These are phyloP conservation scores for Delia radicum DNA, from an alignment of 1,140 invertebrate species.

Conservation along the genomic window DNA sequence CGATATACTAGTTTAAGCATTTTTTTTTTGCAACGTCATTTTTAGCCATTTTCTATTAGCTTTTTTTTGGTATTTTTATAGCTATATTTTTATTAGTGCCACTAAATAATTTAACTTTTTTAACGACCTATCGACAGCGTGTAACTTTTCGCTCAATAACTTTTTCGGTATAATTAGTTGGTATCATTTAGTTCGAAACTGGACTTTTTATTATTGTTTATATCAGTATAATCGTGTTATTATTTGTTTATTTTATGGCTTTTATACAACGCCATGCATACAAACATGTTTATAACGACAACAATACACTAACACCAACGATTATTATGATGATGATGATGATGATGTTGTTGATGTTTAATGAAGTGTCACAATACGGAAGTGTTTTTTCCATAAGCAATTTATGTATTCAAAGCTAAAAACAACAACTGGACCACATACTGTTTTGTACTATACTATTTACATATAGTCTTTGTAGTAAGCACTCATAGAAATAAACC, in stretches of 20 bases:
- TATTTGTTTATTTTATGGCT: background rate
- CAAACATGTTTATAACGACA: background rate
- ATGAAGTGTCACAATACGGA: slow-evolving; percentile 15
- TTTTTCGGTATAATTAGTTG: background rate
- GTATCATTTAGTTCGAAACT: background rate
- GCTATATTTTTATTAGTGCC: too few relatives aligned
- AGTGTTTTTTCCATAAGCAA: slow-evolving; percentile 1
- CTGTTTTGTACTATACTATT: too few relatives aligned
- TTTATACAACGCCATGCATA: background rate
- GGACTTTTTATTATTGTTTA: background rate
- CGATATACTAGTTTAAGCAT: too few relatives aligned
- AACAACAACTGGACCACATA: background rate
- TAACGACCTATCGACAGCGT: too few relatives aligned
- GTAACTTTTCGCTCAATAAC: too few relatives aligned
- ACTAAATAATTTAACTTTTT: too few relatives aligned
- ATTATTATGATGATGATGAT: background rate
- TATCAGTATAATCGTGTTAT: background rate
- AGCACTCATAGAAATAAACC: too few relatives aligned
- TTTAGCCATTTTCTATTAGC: too few relatives aligned
- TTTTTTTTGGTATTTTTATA: too few relatives aligned
- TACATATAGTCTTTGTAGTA: too few relatives aligned
- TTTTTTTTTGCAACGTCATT: too few relatives aligned
- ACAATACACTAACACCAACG: background rate
- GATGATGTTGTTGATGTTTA: slow-evolving; percentile 11
- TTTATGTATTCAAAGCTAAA: background rate